Percentiles rank a stretch among this genome's conserved stretches.
These are phyloP conservation scores for Acrobasis consociella DNA, from an alignment of 2,888 invertebrate genomes.

Conservation along the genomic window DNA sequence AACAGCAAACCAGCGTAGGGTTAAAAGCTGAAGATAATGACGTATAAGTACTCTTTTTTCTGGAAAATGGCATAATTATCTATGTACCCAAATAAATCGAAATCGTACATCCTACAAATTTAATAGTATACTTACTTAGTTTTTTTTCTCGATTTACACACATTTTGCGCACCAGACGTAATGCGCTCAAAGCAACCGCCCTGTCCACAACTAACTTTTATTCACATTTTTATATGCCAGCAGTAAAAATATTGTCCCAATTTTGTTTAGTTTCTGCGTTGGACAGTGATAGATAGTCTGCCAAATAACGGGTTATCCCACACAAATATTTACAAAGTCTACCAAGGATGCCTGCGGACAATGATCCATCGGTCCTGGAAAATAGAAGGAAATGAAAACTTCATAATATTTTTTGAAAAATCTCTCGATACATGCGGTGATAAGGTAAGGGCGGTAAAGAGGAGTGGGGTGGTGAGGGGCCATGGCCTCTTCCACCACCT, in stretches of 20 bases:
- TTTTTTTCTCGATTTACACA: too few species aligned
- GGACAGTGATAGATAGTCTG: slow-evolving; percentile 62
- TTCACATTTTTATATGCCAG: slow-evolving; percentile 44
- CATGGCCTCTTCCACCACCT: too few species aligned
- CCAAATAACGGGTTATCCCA: slow-evolving; percentile 54
- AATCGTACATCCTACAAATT: too few species aligned
- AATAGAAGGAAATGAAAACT: slow-evolving; percentile 26
- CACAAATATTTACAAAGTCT: slow-evolving; percentile 59
- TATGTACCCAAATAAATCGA: too few species aligned
- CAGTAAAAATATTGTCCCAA: slow-evolving; percentile 44
- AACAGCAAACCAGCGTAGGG: too few species aligned
- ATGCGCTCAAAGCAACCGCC: neutral
- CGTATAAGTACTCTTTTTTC: too few species aligned
- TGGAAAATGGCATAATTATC: too few species aligned
- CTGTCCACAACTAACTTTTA: slow-evolving; percentile 30
- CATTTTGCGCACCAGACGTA: too few species aligned
- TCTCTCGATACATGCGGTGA: neutral
- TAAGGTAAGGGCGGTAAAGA: too few species aligned
- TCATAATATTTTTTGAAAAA: neutral
- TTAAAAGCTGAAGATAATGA: too few species aligned
- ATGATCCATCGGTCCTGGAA: slow-evolving; percentile 49
- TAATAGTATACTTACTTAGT: too few species aligned
- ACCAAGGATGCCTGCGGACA: slow-evolving; percentile 38
- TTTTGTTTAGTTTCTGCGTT: slow-evolving; percentile 51
- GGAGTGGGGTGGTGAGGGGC: too few species aligned